A percentile compares a stretch with the other conserved stretches of the same genome.
Evolutionary conservation across 2,113 vertebrate species (phyloP).

Genomic region (Ranitomeya imitator): DNA sequence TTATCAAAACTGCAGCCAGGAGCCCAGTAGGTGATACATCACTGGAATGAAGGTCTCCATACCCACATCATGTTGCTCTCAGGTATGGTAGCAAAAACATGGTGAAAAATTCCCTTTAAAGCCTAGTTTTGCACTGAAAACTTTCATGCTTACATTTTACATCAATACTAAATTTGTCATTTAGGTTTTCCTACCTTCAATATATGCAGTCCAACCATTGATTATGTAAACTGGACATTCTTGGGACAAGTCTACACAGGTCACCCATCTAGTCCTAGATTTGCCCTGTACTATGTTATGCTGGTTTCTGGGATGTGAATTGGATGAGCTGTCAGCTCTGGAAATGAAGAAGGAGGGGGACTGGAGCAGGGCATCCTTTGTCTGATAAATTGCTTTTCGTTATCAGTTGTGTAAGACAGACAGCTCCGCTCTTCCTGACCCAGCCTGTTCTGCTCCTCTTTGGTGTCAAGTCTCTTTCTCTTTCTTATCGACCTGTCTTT

Average conservation of each 20-base stretch:
- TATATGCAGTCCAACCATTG: neutral
- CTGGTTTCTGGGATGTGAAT: constrained; percentile 1
- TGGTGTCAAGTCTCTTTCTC: constrained; percentile 40
- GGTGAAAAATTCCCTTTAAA: too few species aligned
- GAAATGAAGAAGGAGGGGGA: constrained; percentile 15
- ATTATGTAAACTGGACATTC: neutral
- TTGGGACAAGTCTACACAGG: neutral
- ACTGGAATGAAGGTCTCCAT: too few species aligned
- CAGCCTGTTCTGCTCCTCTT: constrained; percentile 7
- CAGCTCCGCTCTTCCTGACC: constrained; percentile 46
- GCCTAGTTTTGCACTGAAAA: too few species aligned
- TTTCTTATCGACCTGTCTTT: constrained; percentile 47
- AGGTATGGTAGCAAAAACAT: too few species aligned
- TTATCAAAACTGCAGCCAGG: too few species aligned
- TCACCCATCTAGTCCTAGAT: constrained; percentile 4
- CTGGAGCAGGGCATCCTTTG: constrained; percentile 27
- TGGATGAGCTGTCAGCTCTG: constrained; percentile 32
- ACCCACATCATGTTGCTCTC: too few species aligned
- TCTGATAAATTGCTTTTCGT: constrained; percentile 57
- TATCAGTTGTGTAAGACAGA: constrained; percentile 52
- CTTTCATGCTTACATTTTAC: too few species aligned
- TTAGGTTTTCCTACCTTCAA: neutral
- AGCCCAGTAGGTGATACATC: too few species aligned
- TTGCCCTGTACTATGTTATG: neutral
- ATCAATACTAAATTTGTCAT: too few species aligned